Evolutionary conservation across 1,140 invertebrate species (phyloP), one percentile per base, ranked within the genome.

Genomic region (Belonocnema kinseyi): DNA sequence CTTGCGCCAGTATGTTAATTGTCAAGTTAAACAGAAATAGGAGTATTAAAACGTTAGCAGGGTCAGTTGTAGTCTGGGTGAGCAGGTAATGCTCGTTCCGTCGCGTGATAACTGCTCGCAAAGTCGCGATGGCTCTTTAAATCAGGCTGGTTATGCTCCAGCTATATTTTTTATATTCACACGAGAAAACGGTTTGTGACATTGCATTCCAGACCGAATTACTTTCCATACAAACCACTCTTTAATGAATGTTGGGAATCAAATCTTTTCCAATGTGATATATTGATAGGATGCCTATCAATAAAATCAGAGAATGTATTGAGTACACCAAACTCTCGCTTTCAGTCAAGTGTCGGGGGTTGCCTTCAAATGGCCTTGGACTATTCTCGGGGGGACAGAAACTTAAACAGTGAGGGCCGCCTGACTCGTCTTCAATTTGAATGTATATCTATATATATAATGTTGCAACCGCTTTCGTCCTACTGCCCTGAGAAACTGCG

Each of bases 11-110:
- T 86, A 87, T 85, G 88, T 89, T 90, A 90, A 90, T 90, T 88
- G 86, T 85, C 80, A 90, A 87, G 87, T 89, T 89, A 88, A 90
- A 90, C 85, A 90, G 84, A 85, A 88, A 90, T 88, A 88, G 87
- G 88, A 88, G 88, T 84, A 88, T 85, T 85, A 88, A 89, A 85
- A 78, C 85, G 79, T 79, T 81, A 74, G 77, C 77, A 74, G 80
- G 79, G 82, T 85, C 82, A 81, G 84, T 85, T 84, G 84, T 86
- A 87, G 85, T 86, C 82, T 82, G 81, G 71, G 66, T 40, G 61
- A 66, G 82, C 77, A 50, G 73, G 80, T 88, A 85, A 88, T 85
- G 86, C 85, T 86, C 83, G 83, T 84, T 88, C 83, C 82, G 80
- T 86, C 81, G 83, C 82, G 82, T 81, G 88, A 88, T 88, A 87